phyloP scores from a whole-genome alignment of 2,113 vertebrate species.

The Speoplatyrhinus poulsoni region DNA sequence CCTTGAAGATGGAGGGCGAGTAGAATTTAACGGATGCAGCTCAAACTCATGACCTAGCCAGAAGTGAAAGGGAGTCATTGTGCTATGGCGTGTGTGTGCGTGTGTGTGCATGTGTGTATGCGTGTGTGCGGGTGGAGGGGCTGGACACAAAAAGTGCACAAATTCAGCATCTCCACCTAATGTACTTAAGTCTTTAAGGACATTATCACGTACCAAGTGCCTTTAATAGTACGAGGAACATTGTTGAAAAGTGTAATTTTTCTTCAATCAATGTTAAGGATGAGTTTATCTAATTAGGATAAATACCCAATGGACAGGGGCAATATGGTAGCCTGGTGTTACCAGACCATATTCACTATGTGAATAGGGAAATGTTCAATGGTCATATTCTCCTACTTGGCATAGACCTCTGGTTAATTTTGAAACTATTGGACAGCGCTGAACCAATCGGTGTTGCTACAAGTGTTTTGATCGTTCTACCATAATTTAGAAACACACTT shows the following conservation, averaged over 20 bases:
- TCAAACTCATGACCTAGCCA: conserved; percentile 12
- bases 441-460: no score
- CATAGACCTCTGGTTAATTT: no score
- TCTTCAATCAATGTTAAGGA: conserved; percentile 5
- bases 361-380: no score
- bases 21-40: conserved; percentile 47
- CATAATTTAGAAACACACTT: no score
- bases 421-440: no score
- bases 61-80: conserved; percentile 52
- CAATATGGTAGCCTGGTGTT: no score
- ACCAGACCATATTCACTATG: no score
- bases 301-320: conserved; percentile 25
- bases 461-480: no score
- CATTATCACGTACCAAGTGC: conserved; percentile 23
- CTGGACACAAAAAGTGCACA: not conserved
- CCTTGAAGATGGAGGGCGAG: conserved; percentile 34
- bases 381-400: no score
- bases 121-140: no score
- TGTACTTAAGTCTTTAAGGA: not conserved
- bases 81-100: not conserved
- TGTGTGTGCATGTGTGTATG: no score
- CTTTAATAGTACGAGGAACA: conserved; percentile 12
- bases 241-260: not conserved
- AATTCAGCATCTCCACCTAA: no score
- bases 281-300: conserved; percentile 29